Percentiles rank a stretch among this genome's conserved stretches.
Evolutionary conservation across 2,113 vertebrate species (phyloP).

Genomic region (Marmota monax): DNA sequence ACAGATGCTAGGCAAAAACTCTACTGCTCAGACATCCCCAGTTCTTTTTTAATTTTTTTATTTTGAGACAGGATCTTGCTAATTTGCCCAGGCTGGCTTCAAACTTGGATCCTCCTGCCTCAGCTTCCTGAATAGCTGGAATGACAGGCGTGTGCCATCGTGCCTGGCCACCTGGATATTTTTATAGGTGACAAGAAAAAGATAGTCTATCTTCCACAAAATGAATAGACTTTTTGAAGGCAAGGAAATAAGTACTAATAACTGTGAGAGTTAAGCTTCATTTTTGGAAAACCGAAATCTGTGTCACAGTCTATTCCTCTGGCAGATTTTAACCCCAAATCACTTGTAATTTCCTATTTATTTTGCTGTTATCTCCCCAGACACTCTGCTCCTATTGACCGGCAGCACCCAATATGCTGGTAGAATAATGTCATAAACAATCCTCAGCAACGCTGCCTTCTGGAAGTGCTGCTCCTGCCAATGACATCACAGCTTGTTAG

Average conservation of each 20-base stretch:
- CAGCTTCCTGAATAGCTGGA: background rate
- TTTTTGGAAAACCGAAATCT: background rate
- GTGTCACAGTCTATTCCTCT: background rate
- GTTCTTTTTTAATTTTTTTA: background rate
- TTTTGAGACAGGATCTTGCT: background rate
- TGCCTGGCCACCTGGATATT: background rate
- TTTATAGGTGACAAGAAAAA: background rate
- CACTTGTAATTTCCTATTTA: background rate
- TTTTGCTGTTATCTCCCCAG: background rate
- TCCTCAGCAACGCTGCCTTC: constrained; percentile 56
- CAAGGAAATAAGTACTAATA: background rate
- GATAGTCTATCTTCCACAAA: background rate
- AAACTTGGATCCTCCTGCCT: background rate
- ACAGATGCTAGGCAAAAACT: background rate
- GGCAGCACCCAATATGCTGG: background rate
- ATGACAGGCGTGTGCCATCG: background rate
- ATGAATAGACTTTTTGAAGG: background rate
- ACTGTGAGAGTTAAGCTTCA: background rate
- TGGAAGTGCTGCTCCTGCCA: constrained; percentile 54
- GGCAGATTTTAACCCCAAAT: background rate
- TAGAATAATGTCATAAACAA: background rate
- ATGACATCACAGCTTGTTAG: constrained; percentile 39
- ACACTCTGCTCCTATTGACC: background rate
- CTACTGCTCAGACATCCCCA: background rate
- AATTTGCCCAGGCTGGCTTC: background rate